Evolutionary conservation across 2,797 vertebrate genomes (phyloP), one percentile per base, ranked within the genome.

Genomic region (Argya squamiceps): DNA sequence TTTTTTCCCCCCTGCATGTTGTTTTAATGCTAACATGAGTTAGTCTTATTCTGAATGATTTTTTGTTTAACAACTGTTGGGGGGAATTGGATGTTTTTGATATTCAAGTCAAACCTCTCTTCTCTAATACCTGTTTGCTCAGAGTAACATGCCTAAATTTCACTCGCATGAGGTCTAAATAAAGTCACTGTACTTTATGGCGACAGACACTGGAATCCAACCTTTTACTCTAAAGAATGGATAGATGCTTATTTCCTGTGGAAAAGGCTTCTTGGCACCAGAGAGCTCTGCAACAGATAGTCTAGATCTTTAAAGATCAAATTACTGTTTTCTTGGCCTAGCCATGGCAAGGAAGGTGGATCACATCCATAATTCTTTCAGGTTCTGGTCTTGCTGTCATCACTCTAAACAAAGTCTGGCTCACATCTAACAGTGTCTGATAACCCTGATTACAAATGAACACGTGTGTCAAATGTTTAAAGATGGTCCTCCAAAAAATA

Each of bases 11-110:
- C 30, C 34, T 32, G 17, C 9, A 6, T 68, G 74, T 63, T 91
- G 79, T 63, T 92, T 78, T 90, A 76, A 37, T 59, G 78, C 79
- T 94, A 91, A 84, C 63, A 17, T 24, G 50, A 91, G 75, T 36
- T 70, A 74, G 46, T 78, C 70, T 80, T 91, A 74, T 24, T 76
- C 60, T 11, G 59, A 96, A 44, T 41, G 53, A 59, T 76, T 62
- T 43, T 86, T 68, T 62, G 16, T 59, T 90, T 85, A 70, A 63
- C 39, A 59, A 6, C 58, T 41, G 12, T 6, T 78, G 22, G 29
- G 8, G 29, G 8, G 11, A 4, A 3, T 67, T 71, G 44, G 19
- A 30, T 49, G n/a, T 22, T 84, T 89, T 67, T 88, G 62, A 39
- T 82, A 46, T 44, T 89, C 17, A 41, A 26, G 50, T 59, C 64